A percentile compares a stretch with the other conserved stretches of the same genome.
These are phyloP conservation scores for Ptychodera flava DNA, from an alignment of 35 echinoderm and acorn worm species.

Conservation along the genomic window DNA sequence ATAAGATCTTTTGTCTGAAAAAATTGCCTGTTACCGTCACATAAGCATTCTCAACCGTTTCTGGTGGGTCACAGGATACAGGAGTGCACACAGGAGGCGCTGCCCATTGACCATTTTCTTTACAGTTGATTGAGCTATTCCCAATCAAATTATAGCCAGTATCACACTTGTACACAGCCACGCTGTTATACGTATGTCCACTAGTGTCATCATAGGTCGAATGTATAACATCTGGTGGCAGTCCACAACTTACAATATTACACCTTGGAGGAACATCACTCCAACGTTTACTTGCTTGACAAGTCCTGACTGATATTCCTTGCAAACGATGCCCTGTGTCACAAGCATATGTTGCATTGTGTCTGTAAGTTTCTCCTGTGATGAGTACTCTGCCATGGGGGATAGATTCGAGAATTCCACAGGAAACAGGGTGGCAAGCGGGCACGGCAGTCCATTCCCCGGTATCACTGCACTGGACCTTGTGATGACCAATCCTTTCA, in stretches of 20 bases:
- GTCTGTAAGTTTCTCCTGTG: not conserved
- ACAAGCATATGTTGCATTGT: not conserved
- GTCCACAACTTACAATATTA: slow-evolving; percentile 3
- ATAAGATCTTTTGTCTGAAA: not conserved
- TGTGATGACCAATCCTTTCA: not conserved
- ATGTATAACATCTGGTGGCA: slow-evolving; percentile 17
- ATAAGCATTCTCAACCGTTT: not conserved
- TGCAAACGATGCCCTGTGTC: not conserved
- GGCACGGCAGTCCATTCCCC: not conserved
- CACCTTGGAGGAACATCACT: not conserved
- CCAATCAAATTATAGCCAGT: not conserved
- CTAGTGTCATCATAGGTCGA: slow-evolving; percentile 8
- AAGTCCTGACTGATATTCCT: not conserved
- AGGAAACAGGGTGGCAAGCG: not conserved
- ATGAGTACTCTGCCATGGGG: not conserved
- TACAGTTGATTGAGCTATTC: not conserved
- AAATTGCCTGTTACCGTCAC: not conserved
- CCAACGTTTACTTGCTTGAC: not conserved
- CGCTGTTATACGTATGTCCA: slow-evolving; percentile 16
- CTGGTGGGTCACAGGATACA: not conserved
- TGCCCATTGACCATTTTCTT: slow-evolving; percentile 35
- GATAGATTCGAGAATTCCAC: not conserved
- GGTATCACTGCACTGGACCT: not conserved
- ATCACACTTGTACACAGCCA: slow-evolving; percentile 18
- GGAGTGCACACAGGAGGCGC: not conserved